phyloP scores from a whole-genome alignment of 1,140 invertebrate genomes.

The Copidosoma floridanum region DNA sequence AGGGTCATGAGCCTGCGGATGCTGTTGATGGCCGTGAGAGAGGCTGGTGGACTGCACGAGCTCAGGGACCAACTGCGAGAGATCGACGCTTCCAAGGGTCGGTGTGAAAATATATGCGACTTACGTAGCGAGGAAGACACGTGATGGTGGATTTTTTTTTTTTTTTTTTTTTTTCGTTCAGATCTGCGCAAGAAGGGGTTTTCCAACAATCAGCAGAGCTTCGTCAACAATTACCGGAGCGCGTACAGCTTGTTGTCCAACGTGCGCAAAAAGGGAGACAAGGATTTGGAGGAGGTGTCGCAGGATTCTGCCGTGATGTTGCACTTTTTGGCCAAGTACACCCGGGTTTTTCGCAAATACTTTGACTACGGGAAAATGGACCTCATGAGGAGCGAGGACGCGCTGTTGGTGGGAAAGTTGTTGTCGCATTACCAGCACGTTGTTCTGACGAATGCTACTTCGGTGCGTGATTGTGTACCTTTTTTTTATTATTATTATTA shows the following conservation, averaged over 20 bases:
- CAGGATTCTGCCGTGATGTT: constrained; percentile 11
- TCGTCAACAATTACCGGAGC: constrained; percentile 4
- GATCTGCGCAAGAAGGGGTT: constrained; percentile 8
- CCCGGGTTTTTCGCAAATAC: constrained; percentile 1
- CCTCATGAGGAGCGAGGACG: constrained; percentile 1
- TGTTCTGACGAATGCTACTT: neutral
- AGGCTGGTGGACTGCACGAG: neutral
- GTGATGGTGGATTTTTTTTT: too few relatives aligned
- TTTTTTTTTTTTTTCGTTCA: neutral
- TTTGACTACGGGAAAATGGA: constrained; percentile 9
- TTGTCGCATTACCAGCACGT: constrained; percentile 20
- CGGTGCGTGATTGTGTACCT: neutral
- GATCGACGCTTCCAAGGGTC: constrained; percentile 3
- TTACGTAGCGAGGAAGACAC: too few relatives aligned
- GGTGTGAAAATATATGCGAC: neutral
- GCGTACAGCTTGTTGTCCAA: constrained; percentile 5
- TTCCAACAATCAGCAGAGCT: neutral
- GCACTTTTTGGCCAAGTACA: constrained; percentile 9
- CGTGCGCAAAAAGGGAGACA: neutral
- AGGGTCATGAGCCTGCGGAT: neutral
- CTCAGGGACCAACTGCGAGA: neutral
- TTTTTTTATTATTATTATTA: neutral
- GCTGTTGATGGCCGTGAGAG: constrained; percentile 10
- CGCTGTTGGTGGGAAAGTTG: constrained; percentile 13
- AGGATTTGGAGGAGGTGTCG: neutral